phyloP scores from a whole-genome alignment of 2,797 vertebrate species.

The Tinamus major region DNA sequence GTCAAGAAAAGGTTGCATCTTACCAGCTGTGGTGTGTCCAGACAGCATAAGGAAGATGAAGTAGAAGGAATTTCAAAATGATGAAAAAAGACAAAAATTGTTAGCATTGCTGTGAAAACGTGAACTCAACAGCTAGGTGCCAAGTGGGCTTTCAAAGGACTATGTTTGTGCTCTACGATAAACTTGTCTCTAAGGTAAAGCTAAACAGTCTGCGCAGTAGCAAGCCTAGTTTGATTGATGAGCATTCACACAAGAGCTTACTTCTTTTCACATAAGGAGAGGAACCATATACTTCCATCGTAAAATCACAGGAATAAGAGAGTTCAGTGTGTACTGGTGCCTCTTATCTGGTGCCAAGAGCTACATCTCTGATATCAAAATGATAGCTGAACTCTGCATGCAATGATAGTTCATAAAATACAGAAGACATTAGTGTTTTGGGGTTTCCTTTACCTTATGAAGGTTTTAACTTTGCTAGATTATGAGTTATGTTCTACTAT shows the following conservation, averaged over 20 bases:
- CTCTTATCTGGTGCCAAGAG: background rate
- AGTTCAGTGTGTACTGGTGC: background rate
- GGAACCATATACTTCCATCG: background rate
- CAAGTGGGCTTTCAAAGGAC: background rate
- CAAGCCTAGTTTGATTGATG: slow-evolving; percentile 5
- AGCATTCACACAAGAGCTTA: background rate
- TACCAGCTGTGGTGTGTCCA: background rate
- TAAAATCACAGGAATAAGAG: background rate
- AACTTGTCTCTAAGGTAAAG: slow-evolving; percentile 25
- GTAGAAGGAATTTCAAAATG: slow-evolving; percentile 11
- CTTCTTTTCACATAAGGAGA: background rate
- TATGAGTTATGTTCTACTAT: background rate
- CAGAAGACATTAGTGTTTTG: background rate
- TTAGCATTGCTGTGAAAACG: background rate
- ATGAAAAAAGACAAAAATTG: background rate
- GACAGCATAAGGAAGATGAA: background rate
- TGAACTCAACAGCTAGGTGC: background rate
- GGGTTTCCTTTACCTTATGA: background rate
- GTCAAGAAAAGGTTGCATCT: background rate
- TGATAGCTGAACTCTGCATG: background rate
- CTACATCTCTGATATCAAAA: background rate
- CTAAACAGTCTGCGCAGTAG: background rate
- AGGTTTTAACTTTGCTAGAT: background rate
- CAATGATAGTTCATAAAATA: background rate
- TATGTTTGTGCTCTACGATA: background rate